Percentiles rank a stretch among this genome's conserved stretches.
Evolutionary conservation across 2,113 vertebrate species (phyloP).

Genomic region (Orcinus orca): DNA sequence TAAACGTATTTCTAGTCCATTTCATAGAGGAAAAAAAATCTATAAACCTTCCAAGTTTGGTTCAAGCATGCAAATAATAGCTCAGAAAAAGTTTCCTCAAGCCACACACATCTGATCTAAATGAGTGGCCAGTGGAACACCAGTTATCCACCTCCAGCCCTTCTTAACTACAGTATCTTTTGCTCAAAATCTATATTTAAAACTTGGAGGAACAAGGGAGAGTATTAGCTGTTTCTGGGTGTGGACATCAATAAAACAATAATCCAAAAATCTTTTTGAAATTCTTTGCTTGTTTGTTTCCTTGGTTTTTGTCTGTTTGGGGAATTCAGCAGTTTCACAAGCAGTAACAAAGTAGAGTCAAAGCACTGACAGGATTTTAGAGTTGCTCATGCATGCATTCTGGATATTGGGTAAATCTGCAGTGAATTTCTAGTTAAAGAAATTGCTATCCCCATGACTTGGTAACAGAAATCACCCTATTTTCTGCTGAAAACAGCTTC

Average conservation of each 20-base stretch:
- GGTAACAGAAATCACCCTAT: conserved; percentile 34
- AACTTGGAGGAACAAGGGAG: not conserved
- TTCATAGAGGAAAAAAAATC: not conserved
- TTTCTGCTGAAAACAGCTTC: conserved; percentile 48
- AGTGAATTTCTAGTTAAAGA: conserved; percentile 64
- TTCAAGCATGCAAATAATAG: not conserved
- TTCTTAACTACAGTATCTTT: not conserved
- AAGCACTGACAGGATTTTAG: conserved; percentile 78
- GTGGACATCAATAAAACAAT: not conserved
- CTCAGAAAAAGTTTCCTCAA: not conserved
- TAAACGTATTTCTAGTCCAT: not conserved
- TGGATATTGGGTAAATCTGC: conserved; percentile 71
- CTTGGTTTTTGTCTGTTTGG: not conserved
- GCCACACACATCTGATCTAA: not conserved
- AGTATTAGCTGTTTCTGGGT: not conserved
- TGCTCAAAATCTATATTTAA: conserved; percentile 23
- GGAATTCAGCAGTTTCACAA: conserved; percentile 76
- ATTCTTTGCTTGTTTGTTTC: conserved; percentile 61
- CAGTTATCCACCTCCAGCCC: not conserved
- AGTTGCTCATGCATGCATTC: conserved; percentile 58
- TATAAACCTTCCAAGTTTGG: not conserved
- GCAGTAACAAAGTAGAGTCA: conserved; percentile 74
- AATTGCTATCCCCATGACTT: conserved; percentile 44
- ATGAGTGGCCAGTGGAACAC: not conserved
- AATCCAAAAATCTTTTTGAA: conserved; percentile 73